phyloP scores from a whole-genome alignment of 1,140 invertebrate species.

The Eupristina koningsbergeri region DNA sequence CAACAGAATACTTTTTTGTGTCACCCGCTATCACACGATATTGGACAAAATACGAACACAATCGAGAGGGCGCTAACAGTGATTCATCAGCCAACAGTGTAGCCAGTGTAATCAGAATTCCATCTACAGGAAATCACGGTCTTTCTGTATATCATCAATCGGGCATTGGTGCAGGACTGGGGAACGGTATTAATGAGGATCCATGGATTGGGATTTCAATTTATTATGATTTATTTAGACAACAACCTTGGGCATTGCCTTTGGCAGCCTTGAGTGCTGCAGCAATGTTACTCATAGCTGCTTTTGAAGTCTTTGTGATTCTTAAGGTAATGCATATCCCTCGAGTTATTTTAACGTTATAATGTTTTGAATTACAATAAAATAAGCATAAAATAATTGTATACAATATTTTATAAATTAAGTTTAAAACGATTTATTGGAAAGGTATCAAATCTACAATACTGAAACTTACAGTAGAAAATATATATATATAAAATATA shows the following conservation, averaged over 20 bases:
- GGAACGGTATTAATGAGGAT: conserved; percentile 32
- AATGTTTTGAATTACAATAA: background rate
- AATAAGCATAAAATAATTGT: background rate
- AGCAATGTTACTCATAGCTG: conserved; percentile 85
- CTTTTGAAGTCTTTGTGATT: conserved; percentile 92
- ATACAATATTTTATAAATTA: too few species aligned
- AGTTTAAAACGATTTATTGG: too few species aligned
- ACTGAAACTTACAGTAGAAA: too few species aligned
- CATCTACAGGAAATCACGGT: conserved; percentile 65
- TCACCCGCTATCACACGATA: conserved; percentile 60
- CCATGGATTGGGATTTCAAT: conserved; percentile 54
- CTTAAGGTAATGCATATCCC: conserved; percentile 76
- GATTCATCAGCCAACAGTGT: conserved; percentile 56
- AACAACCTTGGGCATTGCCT: conserved; percentile 89
- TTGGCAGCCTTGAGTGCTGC: conserved; percentile 84
- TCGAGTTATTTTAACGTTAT: background rate
- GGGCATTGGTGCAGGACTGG: background rate
- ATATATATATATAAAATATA: too few species aligned
- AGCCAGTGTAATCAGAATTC: conserved; percentile 68
- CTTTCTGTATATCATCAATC: conserved; percentile 39
- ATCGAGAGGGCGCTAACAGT: background rate
- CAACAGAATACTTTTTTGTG: conserved; percentile 84
- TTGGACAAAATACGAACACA: background rate
- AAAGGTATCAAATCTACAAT: too few species aligned
- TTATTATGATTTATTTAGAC: conserved; percentile 72